Conservation (phyloP, 23 tunicate species). For the Aplidium turbinatum region DNA sequence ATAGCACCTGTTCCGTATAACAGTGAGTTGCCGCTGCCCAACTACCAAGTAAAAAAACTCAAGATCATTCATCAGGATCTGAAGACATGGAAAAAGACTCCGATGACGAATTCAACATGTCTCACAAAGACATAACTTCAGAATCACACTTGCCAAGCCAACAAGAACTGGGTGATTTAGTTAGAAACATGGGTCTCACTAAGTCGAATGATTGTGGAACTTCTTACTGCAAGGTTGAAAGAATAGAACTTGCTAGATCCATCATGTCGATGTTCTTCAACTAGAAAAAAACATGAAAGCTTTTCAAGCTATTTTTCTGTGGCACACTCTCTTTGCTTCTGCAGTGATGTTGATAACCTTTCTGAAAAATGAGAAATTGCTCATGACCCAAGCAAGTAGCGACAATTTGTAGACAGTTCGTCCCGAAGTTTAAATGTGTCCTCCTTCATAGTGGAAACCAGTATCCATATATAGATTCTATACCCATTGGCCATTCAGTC, state of each 20-base stretch:
- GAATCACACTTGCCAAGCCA: slow-evolving; percentile 11
- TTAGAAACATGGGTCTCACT: not conserved
- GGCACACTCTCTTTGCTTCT: not conserved
- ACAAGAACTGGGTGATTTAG: slow-evolving; percentile 6
- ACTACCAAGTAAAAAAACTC: not conserved
- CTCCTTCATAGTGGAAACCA: slow-evolving; percentile 3
- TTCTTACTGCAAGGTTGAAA: not conserved
- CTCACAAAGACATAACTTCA: slow-evolving; percentile 12
- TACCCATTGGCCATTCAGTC: too few species aligned
- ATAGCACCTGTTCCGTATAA: slow-evolving; percentile 16
- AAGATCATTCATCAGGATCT: not conserved
- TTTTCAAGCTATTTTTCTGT: slow-evolving; percentile 2
- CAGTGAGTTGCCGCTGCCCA: slow-evolving; percentile 12
- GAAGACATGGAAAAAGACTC: slow-evolving; percentile 19
- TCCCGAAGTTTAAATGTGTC: slow-evolving; percentile 7
- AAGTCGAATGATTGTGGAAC: slow-evolving; percentile 5
- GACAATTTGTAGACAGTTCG: not conserved
- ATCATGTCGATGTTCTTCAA: slow-evolving; percentile 2
- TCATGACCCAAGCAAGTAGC: not conserved
- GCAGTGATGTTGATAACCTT: slow-evolving; percentile 5
- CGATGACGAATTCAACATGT: slow-evolving; percentile 14
- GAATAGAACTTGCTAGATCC: slow-evolving; percentile 1
- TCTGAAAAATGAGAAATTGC: not conserved
- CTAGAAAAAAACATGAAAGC: not conserved
- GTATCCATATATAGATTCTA: not conserved